Conservation (phyloP, 2,888 invertebrate genomes). For the Escarpia spicata region DNA sequence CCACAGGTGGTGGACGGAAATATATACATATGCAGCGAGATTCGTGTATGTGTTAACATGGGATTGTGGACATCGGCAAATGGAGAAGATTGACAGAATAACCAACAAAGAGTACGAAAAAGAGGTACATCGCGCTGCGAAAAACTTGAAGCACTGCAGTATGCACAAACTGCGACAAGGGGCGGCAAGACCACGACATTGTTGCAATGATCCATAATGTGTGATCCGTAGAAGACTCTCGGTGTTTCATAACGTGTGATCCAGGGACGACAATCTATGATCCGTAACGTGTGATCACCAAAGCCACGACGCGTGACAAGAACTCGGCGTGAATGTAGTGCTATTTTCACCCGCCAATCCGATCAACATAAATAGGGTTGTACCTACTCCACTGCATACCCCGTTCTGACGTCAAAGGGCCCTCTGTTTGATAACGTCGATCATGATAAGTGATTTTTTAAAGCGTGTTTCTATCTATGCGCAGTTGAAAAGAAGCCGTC, state of each 20-base stretch:
- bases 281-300: neutral
- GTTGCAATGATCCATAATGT: no score
- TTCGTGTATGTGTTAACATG: neutral
- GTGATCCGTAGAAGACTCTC: no score
- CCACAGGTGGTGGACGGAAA: no score
- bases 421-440: neutral
- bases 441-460: neutral
- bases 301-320: neutral
- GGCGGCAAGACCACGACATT: neutral
- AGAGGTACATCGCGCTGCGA: no score
- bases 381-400: neutral
- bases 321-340: neutral
- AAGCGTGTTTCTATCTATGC: neutral
- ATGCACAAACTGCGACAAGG: neutral
- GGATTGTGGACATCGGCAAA: neutral
- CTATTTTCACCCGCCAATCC: neutral
- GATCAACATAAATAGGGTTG: neutral
- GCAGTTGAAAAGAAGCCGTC: neutral
- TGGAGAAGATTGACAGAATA: neutral
- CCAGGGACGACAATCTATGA: neutral
- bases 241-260: no score
- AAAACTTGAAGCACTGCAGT: neutral
- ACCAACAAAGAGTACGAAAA: no score
- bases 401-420: neutral
- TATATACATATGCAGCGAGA: no score